Evolutionary conservation across 1,140 invertebrate genomes (phyloP).

Genomic region (Tribolium madens): DNA sequence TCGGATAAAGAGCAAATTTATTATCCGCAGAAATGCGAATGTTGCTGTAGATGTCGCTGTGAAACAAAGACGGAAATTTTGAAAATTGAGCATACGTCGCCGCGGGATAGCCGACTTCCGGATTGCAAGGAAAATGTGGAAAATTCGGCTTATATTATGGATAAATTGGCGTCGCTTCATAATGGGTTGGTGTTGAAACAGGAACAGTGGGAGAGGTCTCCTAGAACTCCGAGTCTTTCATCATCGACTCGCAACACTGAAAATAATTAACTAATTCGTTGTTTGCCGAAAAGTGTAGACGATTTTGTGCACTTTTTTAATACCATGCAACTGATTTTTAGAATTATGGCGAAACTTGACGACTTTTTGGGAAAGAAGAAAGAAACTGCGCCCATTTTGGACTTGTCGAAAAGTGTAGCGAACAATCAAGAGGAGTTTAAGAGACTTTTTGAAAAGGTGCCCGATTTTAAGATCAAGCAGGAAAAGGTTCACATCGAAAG

Average conservation of each 20-base stretch:
- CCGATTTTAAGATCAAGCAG: slow-evolving; percentile 89
- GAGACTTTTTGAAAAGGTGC: slow-evolving; percentile 84
- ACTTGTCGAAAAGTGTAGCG: slow-evolving; percentile 82
- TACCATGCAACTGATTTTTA: slow-evolving; percentile 10
- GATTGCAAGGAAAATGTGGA: slow-evolving; percentile 36
- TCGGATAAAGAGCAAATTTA: slow-evolving; percentile 62
- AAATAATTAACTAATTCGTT: slow-evolving; percentile 25
- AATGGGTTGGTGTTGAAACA: slow-evolving; percentile 60
- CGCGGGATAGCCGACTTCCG: slow-evolving; percentile 50
- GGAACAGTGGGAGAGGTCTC: slow-evolving; percentile 59
- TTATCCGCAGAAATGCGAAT: slow-evolving; percentile 52
- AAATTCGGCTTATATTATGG: slow-evolving; percentile 47
- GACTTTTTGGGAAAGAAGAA: slow-evolving; percentile 88
- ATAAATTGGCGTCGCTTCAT: slow-evolving; percentile 56
- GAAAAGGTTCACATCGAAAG: slow-evolving; percentile 82
- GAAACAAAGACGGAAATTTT: slow-evolving; percentile 60
- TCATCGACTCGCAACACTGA: slow-evolving; percentile 38
- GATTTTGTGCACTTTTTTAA: background rate
- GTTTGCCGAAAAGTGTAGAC: slow-evolving; percentile 40
- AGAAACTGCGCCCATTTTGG: slow-evolving; percentile 83
- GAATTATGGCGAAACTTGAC: slow-evolving; percentile 76
- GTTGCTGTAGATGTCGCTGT: slow-evolving; percentile 61
- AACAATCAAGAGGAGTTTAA: slow-evolving; percentile 85
- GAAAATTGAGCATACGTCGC: slow-evolving; percentile 59
- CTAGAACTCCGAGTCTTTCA: slow-evolving; percentile 65